Conservation (phyloP, 2,888 invertebrate genomes). For the Amiota communis region DNA sequence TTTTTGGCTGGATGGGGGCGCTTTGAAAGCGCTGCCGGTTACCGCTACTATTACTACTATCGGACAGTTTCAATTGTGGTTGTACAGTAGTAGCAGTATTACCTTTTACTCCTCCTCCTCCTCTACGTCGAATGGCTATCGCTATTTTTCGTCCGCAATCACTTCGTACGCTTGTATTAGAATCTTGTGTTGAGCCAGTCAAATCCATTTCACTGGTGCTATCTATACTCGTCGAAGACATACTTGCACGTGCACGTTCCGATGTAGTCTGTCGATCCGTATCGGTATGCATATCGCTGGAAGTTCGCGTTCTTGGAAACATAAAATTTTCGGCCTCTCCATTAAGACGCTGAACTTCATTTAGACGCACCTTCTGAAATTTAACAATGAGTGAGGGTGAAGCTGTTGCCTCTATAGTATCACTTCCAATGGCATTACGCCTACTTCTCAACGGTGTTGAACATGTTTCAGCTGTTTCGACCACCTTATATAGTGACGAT, state of each 20-base stretch:
- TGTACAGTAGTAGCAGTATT: neutral
- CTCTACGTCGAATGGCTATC: slow-evolving; percentile 50
- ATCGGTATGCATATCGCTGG: slow-evolving; percentile 74
- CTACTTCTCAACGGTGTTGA: slow-evolving; percentile 51
- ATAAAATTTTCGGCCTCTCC: slow-evolving; percentile 91
- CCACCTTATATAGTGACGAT: slow-evolving; percentile 70
- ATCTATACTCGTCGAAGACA: slow-evolving; percentile 60
- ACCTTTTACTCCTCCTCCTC: slow-evolving; percentile 36
- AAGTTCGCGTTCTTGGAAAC: slow-evolving; percentile 80
- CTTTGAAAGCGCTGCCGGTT: slow-evolving; percentile 69
- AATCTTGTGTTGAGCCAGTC: neutral
- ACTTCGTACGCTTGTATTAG: neutral
- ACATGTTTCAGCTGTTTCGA: slow-evolving; percentile 58
- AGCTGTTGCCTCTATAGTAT: slow-evolving; percentile 37
- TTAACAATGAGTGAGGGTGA: slow-evolving; percentile 79
- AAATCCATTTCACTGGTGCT: slow-evolving; percentile 54
- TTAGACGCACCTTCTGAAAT: slow-evolving; percentile 82
- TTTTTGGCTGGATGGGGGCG: slow-evolving; percentile 73
- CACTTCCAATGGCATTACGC: slow-evolving; percentile 30
- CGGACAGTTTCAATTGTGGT: slow-evolving; percentile 49
- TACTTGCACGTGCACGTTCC: slow-evolving; percentile 62
- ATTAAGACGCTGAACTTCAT: slow-evolving; percentile 83
- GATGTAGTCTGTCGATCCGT: slow-evolving; percentile 74
- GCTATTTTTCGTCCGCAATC: slow-evolving; percentile 48
- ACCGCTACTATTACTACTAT: slow-evolving; percentile 50